Evolutionary conservation across 2,888 invertebrate species (phyloP).

Genomic region (Tachina fera): DNA sequence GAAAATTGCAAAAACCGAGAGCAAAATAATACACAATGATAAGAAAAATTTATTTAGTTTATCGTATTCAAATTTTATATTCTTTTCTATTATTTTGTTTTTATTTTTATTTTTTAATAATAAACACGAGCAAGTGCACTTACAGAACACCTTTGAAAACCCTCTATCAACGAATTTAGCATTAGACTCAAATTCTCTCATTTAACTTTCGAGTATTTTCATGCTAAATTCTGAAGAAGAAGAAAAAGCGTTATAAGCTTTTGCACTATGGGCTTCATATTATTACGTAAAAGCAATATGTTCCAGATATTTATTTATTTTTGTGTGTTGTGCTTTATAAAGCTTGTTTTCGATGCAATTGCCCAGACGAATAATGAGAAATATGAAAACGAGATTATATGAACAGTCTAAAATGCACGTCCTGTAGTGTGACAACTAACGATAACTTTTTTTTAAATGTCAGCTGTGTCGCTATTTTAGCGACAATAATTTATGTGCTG

Average conservation of each 20-base stretch:
- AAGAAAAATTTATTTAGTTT: conserved; percentile 48
- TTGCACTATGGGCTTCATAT: conserved; percentile 39
- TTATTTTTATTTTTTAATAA: conserved; percentile 51
- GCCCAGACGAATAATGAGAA: too few species aligned
- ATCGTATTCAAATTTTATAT: conserved; percentile 55
- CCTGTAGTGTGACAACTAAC: too few species aligned
- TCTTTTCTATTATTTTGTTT: conserved; percentile 37
- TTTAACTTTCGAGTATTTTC: conserved; percentile 39
- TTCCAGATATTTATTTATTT: background rate
- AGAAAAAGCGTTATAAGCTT: conserved; percentile 39
- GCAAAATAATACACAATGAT: conserved; percentile 23
- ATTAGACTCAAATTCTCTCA: conserved; percentile 53
- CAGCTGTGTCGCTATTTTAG: too few species aligned
- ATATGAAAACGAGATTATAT: too few species aligned
- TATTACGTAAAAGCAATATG: background rate
- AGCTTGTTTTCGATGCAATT: too few species aligned
- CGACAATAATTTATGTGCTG: too few species aligned
- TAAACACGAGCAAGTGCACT: conserved; percentile 60
- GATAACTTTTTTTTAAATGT: too few species aligned
- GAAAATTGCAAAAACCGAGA: conserved; percentile 17
- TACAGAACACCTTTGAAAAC: conserved; percentile 56
- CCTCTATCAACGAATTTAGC: conserved; percentile 37
- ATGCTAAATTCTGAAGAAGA: conserved; percentile 15
- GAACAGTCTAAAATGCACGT: too few species aligned
- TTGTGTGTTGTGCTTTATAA: background rate